Conservation (phyloP, 1,140 invertebrate species). For the Rhagoletis pomonella region DNA sequence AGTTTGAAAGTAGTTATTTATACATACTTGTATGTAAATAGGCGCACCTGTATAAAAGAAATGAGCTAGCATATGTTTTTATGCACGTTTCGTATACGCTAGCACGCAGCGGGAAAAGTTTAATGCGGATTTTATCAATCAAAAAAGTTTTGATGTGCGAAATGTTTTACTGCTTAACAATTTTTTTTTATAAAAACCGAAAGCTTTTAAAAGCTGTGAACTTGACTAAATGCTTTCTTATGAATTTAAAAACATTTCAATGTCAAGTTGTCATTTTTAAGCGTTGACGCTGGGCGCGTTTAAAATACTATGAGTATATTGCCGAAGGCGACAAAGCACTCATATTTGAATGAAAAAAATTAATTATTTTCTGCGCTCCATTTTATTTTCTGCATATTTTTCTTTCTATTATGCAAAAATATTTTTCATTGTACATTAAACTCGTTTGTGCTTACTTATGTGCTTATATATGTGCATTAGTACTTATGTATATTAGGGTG, state of each 20-base stretch:
- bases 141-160: not conserved
- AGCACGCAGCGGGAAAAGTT: not conserved
- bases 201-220: not conserved
- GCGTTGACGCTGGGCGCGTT: not conserved
- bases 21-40: not conserved
- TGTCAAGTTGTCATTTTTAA: not conserved
- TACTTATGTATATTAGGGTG: too few species aligned
- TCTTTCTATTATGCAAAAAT: too few species aligned
- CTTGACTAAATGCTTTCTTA: not conserved
- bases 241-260: conserved; percentile 9
- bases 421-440: not conserved
- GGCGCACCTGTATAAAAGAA: not conserved
- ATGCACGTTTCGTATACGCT: not conserved
- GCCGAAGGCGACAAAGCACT: not conserved
- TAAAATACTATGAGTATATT: not conserved
- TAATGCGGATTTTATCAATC: not conserved
- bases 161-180: not conserved
- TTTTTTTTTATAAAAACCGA: not conserved
- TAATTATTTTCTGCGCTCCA: conserved; percentile 1
- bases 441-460: not conserved
- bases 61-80: not conserved
- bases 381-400: not conserved
- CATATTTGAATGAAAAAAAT: not conserved
- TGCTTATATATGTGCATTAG: not conserved
- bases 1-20: not conserved